These are phyloP conservation scores for Formica exsecta DNA, from an alignment of 1,140 invertebrate genomes.

Conservation along the genomic window DNA sequence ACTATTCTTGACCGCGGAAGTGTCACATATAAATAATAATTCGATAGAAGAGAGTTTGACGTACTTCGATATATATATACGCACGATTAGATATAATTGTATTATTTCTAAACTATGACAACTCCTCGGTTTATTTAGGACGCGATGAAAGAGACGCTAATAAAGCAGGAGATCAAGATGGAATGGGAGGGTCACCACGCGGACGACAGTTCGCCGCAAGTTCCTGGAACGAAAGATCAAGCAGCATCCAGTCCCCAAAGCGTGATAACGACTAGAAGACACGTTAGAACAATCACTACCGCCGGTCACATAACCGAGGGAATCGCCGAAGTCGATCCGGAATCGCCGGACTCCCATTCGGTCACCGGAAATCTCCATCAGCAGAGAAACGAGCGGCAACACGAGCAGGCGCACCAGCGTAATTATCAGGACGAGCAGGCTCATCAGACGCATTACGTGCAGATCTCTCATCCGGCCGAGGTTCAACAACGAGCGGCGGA, in stretches of 20 bases:
- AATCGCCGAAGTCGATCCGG: constrained; percentile 80
- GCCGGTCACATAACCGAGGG: constrained; percentile 88
- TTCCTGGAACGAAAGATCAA: constrained; percentile 66
- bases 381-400: constrained; percentile 66
- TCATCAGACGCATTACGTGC: constrained; percentile 74
- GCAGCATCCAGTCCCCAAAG: constrained; percentile 72
- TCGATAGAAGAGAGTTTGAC: no score
- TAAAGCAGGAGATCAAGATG: constrained; percentile 84
- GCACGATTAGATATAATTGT: neutral
- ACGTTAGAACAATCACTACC: constrained; percentile 88
- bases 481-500: constrained; percentile 74
- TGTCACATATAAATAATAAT: no score
- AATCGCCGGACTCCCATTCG: constrained; percentile 79
- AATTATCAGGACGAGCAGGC: constrained; percentile 69
- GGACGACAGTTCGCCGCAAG: constrained; percentile 77
- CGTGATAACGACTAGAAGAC: constrained; percentile 87
- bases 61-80: neutral
- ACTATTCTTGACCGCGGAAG: neutral
- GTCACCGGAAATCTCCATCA: constrained; percentile 73
- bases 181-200: constrained; percentile 82
- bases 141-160: constrained; percentile 83
- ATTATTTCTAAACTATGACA: neutral
- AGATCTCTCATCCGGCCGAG: constrained; percentile 76
- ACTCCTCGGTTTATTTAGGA: constrained; percentile 71
- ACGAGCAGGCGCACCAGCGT: constrained; percentile 61